A percentile compares a stretch with the other conserved stretches of the same genome.
Evolutionary conservation across 2,113 vertebrate genomes (phyloP).

Genomic region (Bungarus multicinctus): DNA sequence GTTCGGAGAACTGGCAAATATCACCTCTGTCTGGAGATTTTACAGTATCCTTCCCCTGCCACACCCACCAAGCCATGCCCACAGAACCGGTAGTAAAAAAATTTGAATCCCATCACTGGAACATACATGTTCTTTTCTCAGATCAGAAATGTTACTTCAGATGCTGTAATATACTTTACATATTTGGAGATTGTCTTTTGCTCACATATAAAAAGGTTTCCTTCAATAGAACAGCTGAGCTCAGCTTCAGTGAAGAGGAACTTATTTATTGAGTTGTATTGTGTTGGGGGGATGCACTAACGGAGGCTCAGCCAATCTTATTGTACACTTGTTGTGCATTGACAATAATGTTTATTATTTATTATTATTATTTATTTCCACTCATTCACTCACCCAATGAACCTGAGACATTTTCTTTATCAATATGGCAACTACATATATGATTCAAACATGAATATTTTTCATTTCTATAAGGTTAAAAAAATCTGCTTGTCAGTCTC

Average conservation of each 20-base stretch:
- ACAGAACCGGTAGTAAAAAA: too few relatives aligned
- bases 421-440: neutral
- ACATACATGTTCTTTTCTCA: neutral
- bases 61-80: too few relatives aligned
- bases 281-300: too few relatives aligned
- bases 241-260: neutral
- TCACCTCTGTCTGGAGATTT: too few relatives aligned
- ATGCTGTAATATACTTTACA: neutral
- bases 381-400: neutral
- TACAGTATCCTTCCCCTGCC: too few relatives aligned
- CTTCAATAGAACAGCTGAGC: neutral
- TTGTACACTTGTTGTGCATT: too few relatives aligned
- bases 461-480: slow-evolving; percentile 27
- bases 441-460: slow-evolving; percentile 13
- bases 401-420: neutral
- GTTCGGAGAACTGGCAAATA: too few relatives aligned
- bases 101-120: too few relatives aligned
- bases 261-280: neutral
- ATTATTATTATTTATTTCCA: neutral
- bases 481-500: slow-evolving; percentile 33
- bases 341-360: too few relatives aligned
- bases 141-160: slow-evolving; percentile 10
- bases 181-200: neutral
- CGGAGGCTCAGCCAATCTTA: too few relatives aligned
- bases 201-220: neutral